These are phyloP conservation scores for Zosterops japonicus DNA, from an alignment of 2,113 vertebrate genomes.

Conservation along the genomic window DNA sequence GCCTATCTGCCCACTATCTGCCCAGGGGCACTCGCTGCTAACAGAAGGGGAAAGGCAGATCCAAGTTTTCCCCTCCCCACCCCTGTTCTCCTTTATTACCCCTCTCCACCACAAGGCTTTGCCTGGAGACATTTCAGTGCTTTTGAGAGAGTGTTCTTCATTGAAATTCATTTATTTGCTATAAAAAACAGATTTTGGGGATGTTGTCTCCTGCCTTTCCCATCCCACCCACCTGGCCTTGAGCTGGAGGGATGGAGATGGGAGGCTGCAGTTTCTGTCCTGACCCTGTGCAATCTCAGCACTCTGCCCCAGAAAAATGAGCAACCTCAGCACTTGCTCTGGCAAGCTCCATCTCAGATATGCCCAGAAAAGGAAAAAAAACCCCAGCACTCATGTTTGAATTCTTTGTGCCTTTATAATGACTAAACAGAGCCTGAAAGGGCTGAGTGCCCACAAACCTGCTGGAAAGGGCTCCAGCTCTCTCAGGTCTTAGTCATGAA, in stretches of 20 bases:
- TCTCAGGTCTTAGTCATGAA: background rate
- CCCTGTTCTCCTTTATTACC: background rate
- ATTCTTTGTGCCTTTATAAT: conserved; percentile 26
- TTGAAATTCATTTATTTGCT: background rate
- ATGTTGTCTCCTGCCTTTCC: background rate
- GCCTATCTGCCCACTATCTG: background rate
- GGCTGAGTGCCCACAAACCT: conserved; percentile 13
- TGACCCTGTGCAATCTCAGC: background rate
- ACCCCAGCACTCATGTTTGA: background rate
- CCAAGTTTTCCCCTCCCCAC: background rate
- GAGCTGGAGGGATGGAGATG: background rate
- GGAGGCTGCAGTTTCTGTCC: background rate
- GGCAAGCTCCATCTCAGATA: conserved; percentile 49
- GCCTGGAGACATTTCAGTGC: background rate
- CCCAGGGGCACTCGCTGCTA: background rate
- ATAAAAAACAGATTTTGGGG: background rate
- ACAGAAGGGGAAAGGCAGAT: background rate
- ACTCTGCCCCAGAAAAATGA: conserved; percentile 19
- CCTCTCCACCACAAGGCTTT: background rate
- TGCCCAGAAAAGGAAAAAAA: conserved; percentile 65
- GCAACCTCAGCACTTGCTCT: conserved; percentile 59
- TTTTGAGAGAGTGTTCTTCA: background rate
- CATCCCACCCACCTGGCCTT: background rate
- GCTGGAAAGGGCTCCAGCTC: background rate
- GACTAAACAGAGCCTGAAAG: conserved; percentile 26